Evolutionary conservation across 2,888 invertebrate species (phyloP).

Genomic region (Temnothorax rugatulus): DNA sequence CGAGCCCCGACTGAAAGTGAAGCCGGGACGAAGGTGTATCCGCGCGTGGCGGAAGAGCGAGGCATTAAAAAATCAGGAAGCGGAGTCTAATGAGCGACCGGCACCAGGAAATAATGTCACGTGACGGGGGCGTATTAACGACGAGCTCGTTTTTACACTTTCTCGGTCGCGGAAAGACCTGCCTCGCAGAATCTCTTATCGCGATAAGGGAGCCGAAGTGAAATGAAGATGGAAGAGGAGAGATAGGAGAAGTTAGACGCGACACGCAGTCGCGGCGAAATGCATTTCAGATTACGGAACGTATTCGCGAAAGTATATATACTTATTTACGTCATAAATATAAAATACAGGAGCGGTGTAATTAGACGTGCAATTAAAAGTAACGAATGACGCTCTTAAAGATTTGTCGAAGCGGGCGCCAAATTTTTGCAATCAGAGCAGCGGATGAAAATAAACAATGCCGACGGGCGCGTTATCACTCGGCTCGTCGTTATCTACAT

Average conservation of each 20-base stretch:
- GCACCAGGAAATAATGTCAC: constrained; percentile 72
- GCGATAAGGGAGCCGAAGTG: constrained; percentile 15
- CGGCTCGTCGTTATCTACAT: constrained; percentile 35
- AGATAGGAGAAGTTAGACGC: constrained; percentile 17
- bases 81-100: constrained; percentile 72
- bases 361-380: background rate
- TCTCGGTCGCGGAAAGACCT: constrained; percentile 23
- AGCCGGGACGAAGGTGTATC: constrained; percentile 69
- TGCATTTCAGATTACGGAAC: background rate
- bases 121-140: constrained; percentile 55
- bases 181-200: constrained; percentile 12
- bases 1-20: constrained; percentile 55
- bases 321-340: background rate
- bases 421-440: background rate
- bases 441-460: background rate
- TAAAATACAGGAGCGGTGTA: background rate
- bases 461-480: constrained; percentile 12
- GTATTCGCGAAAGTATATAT: background rate
- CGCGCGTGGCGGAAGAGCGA: constrained; percentile 76
- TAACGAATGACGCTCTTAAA: background rate
- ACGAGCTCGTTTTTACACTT: constrained; percentile 43
- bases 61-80: constrained; percentile 66
- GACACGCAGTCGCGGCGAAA: background rate
- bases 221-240: constrained; percentile 1
- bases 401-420: background rate